These are phyloP conservation scores for Hermetia illucens DNA, from an alignment of 1,140 invertebrate species.

Conservation along the genomic window DNA sequence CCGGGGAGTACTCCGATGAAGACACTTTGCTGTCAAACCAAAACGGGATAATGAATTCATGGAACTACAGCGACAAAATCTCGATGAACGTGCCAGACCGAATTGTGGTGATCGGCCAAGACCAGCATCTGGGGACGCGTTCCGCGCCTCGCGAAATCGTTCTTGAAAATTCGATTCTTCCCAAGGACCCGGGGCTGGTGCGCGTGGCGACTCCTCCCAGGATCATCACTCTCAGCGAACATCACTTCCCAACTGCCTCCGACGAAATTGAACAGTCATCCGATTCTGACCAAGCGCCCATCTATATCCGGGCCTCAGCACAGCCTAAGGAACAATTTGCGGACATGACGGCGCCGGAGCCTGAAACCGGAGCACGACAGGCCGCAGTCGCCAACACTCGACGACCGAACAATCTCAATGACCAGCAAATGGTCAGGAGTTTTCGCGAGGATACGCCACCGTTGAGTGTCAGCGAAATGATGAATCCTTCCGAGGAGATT, in stretches of 20 bases:
- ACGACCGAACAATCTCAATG: conserved; percentile 13
- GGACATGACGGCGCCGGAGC: no score
- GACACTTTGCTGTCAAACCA: conserved; percentile 37
- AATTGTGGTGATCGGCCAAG: conserved; percentile 72
- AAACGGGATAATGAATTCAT: conserved; percentile 41
- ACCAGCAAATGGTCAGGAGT: conserved; percentile 16
- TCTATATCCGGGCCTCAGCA: no score
- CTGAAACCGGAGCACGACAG: no score
- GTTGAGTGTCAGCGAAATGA: conserved; percentile 42
- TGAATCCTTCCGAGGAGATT: conserved; percentile 62
- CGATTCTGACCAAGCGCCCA: no score
- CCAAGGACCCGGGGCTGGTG: conserved; percentile 51
- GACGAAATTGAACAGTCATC: conserved; percentile 34
- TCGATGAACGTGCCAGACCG: conserved; percentile 84
- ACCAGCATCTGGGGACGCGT: conserved; percentile 66
- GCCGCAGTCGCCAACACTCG: background rate
- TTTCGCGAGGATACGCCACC: conserved; percentile 49
- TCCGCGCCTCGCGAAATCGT: conserved; percentile 69
- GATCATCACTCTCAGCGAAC: conserved; percentile 65
- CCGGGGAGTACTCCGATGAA: conserved; percentile 45
- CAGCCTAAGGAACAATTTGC: no score
- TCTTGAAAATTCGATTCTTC: conserved; percentile 64
- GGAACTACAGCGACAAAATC: conserved; percentile 57
- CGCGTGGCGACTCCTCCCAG: conserved; percentile 68
- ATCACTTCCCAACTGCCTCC: conserved; percentile 60